Conservation (phyloP, 2,888 invertebrate genomes). For the Abscondita cerata region DNA sequence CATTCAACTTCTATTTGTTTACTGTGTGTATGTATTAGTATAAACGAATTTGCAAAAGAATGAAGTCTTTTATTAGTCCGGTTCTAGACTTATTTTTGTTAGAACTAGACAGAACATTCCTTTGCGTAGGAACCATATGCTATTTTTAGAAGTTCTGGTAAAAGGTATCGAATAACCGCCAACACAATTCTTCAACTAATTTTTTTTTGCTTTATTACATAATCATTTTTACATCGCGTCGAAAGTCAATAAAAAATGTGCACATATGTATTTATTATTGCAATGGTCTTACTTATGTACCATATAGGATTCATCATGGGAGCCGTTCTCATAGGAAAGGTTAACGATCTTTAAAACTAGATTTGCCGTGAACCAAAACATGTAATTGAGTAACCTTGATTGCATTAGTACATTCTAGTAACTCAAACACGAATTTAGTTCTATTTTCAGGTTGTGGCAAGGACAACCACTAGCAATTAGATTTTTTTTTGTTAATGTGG, state of each 20-base stretch:
- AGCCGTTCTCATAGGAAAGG: slow-evolving; percentile 33
- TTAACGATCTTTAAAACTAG: slow-evolving; percentile 44
- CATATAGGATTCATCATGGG: too few species aligned
- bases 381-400: slow-evolving; percentile 42
- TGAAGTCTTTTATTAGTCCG: slow-evolving; percentile 6
- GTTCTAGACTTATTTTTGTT: slow-evolving; percentile 23
- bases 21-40: slow-evolving; percentile 3
- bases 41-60: slow-evolving; percentile 14
- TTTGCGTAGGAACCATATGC: slow-evolving; percentile 24
- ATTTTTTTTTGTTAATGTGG: not conserved
- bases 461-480: slow-evolving; percentile 4
- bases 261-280: slow-evolving; percentile 4
- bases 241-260: not conserved
- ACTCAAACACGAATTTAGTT: slow-evolving; percentile 22
- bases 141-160: slow-evolving; percentile 24
- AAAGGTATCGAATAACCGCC: slow-evolving; percentile 26
- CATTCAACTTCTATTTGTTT: slow-evolving; percentile 9
- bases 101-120: slow-evolving; percentile 29
- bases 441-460: slow-evolving; percentile 17
- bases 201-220: slow-evolving; percentile 17
- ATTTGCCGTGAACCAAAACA: slow-evolving; percentile 41
- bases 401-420: slow-evolving; percentile 28
- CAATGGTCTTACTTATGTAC: not conserved
- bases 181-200: slow-evolving; percentile 21
- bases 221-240: slow-evolving; percentile 3